A percentile compares a stretch with the other conserved stretches of the same genome.
Conservation (phyloP, 1,140 invertebrate genomes). For the Aphidius gifuensis region DNA sequence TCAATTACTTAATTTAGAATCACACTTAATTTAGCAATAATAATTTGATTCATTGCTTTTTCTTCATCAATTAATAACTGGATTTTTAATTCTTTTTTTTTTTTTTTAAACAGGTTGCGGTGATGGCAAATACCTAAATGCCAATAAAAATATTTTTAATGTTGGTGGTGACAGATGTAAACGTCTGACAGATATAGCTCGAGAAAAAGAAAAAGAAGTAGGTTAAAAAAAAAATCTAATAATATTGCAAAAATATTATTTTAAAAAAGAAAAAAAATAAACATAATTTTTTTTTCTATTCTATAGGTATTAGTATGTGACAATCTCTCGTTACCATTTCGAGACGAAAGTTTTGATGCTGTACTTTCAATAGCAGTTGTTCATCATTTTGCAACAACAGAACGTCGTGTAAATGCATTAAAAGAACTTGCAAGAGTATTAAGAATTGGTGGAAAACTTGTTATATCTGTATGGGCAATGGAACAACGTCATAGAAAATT, state of each 20-base stretch:
- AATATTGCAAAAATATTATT: not conserved
- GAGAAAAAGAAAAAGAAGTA: slow-evolving; percentile 79
- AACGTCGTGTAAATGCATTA: slow-evolving; percentile 81
- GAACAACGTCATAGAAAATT: slow-evolving; percentile 89
- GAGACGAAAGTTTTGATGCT: slow-evolving; percentile 91
- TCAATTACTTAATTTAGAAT: no score
- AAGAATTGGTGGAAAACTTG: slow-evolving; percentile 83
- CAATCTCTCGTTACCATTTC: slow-evolving; percentile 84
- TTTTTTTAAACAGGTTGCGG: slow-evolving; percentile 71
- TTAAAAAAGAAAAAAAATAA: not conserved
- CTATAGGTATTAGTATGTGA: slow-evolving; percentile 80
- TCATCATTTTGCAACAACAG: slow-evolving; percentile 90
- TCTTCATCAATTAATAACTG: no score
- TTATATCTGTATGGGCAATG: slow-evolving; percentile 96
- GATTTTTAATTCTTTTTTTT: slow-evolving; percentile 9
- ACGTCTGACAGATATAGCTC: slow-evolving; percentile 73
- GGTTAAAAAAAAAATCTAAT: slow-evolving; percentile 27
- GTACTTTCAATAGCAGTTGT: slow-evolving; percentile 92
- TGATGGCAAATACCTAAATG: slow-evolving; percentile 86
- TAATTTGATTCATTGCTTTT: no score
- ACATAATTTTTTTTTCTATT: not conserved
- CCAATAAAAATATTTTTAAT: slow-evolving; percentile 82
- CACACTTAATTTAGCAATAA: no score
- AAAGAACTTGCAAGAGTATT: slow-evolving; percentile 84
- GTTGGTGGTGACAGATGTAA: slow-evolving; percentile 85